A percentile compares a stretch with the other conserved stretches of the same genome.
Conservation (phyloP, 2,888 invertebrate genomes). For the Megamerina dolium region DNA sequence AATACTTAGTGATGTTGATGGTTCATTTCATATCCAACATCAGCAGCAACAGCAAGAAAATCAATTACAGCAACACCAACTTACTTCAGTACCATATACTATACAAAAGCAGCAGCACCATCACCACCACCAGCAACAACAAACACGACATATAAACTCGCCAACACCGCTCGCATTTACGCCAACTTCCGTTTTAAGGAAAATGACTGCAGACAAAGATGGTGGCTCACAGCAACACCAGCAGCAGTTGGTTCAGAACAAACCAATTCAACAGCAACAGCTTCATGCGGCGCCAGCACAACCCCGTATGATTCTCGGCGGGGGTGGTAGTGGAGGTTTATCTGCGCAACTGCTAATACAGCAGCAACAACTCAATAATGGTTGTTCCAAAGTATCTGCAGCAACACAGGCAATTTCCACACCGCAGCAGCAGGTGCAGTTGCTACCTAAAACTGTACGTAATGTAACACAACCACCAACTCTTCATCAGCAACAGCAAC, state of each 20-base stretch:
- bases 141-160: conserved; percentile 46
- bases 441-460: too few species aligned
- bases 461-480: too few species aligned
- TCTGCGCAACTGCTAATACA: conserved; percentile 25
- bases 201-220: conserved; percentile 90
- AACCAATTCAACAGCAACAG: conserved; percentile 21
- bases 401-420: too few species aligned
- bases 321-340: conserved; percentile 27
- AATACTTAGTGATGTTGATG: too few species aligned
- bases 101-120: too few species aligned
- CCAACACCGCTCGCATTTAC: conserved; percentile 80
- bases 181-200: conserved; percentile 87
- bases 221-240: conserved; percentile 34
- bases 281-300: conserved; percentile 11
- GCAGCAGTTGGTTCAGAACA: conserved; percentile 21
- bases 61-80: too few species aligned
- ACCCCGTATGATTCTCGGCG: conserved; percentile 45
- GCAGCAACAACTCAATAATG: conserved; percentile 17
- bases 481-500: too few species aligned
- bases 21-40: too few species aligned
- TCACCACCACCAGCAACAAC: conserved; percentile 25
- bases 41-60: too few species aligned
- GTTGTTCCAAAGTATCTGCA: too few species aligned
- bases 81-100: too few species aligned
- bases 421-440: too few species aligned